A percentile compares a stretch with the other conserved stretches of the same genome.
phyloP scores from a whole-genome alignment of 2,888 invertebrate species.

The Chymomyza procnemis region DNA sequence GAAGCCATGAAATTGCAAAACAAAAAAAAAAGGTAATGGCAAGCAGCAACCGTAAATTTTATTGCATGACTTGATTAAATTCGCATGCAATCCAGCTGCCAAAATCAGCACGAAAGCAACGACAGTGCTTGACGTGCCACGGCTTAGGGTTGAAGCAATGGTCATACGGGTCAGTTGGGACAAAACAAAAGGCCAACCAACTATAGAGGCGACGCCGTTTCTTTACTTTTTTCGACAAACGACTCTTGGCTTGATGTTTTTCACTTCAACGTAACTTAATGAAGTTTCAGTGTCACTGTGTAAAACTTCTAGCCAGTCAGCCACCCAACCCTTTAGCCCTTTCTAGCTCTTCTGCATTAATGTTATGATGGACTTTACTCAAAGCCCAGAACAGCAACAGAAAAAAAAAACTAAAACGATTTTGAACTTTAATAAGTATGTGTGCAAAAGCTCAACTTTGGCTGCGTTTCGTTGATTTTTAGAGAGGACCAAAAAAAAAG shows the following conservation, averaged over 20 bases:
- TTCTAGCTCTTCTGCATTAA: constrained; percentile 33
- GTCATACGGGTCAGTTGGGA: constrained; percentile 27
- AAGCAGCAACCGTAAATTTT: constrained; percentile 73
- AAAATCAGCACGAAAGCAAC: constrained; percentile 12
- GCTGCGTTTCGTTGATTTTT: constrained; percentile 42
- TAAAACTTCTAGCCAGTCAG: constrained; percentile 17
- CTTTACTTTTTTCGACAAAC: constrained; percentile 11
- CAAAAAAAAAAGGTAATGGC: constrained; percentile 32
- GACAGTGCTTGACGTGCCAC: background rate
- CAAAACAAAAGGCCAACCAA: constrained; percentile 34
- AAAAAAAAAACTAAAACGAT: constrained; percentile 40
- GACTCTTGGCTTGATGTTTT: constrained; percentile 12
- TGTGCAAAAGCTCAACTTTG: constrained; percentile 50
- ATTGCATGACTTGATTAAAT: constrained; percentile 77
- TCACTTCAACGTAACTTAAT: constrained; percentile 67
- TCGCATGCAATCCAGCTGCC: constrained; percentile 61
- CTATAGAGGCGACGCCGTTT: constrained; percentile 35
- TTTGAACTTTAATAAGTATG: constrained; percentile 53
- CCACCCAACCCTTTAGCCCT: background rate
- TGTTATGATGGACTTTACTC: constrained; percentile 61
- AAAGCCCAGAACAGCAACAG: constrained; percentile 4
- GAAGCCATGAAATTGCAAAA: constrained; percentile 18
- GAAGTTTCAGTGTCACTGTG: constrained; percentile 65
- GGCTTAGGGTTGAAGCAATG: background rate
- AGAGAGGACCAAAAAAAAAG: constrained; percentile 18